A percentile compares a stretch with the other conserved stretches of the same genome.
Evolutionary conservation across 2,888 invertebrate genomes (phyloP).

Genomic region (Yponomeuta cagnagella): DNA sequence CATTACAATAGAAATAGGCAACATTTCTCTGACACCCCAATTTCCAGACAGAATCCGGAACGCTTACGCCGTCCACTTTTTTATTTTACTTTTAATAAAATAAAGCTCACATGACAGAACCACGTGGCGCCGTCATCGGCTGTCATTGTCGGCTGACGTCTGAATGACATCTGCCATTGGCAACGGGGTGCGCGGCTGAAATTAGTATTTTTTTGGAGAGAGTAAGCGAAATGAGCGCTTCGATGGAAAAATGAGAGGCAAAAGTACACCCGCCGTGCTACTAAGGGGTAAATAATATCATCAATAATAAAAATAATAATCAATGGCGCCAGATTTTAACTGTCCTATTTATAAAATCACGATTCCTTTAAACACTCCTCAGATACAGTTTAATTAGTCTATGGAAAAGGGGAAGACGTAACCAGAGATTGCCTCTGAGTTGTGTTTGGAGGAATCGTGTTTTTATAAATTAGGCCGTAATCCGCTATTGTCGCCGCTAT

Average conservation of each 20-base stretch:
- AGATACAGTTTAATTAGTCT: too few species aligned
- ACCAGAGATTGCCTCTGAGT: too few species aligned
- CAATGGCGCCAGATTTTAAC: too few species aligned
- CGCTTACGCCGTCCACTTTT: background rate
- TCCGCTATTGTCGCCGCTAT: too few species aligned
- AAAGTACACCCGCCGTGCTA: background rate
- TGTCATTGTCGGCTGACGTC: slow-evolving; percentile 52
- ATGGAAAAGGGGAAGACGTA: too few species aligned
- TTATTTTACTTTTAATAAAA: slow-evolving; percentile 20
- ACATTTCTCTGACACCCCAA: slow-evolving; percentile 9
- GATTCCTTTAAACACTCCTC: too few species aligned
- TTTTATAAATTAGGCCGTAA: too few species aligned
- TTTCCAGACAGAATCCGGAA: background rate
- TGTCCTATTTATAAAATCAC: too few species aligned
- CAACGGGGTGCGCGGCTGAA: slow-evolving; percentile 10
- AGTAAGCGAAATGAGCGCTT: background rate
- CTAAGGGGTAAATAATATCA: background rate
- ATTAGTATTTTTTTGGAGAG: background rate
- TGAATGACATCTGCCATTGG: slow-evolving; percentile 47
- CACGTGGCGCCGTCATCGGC: slow-evolving; percentile 56
- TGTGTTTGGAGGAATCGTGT: too few species aligned
- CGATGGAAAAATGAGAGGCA: background rate
- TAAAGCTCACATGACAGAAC: slow-evolving; percentile 52
- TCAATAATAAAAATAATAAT: too few species aligned
- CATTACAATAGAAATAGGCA: background rate